These are phyloP conservation scores for Poeciliopsis presidionis DNA, from an alignment of 2,797 vertebrate species.

Conservation along the genomic window DNA sequence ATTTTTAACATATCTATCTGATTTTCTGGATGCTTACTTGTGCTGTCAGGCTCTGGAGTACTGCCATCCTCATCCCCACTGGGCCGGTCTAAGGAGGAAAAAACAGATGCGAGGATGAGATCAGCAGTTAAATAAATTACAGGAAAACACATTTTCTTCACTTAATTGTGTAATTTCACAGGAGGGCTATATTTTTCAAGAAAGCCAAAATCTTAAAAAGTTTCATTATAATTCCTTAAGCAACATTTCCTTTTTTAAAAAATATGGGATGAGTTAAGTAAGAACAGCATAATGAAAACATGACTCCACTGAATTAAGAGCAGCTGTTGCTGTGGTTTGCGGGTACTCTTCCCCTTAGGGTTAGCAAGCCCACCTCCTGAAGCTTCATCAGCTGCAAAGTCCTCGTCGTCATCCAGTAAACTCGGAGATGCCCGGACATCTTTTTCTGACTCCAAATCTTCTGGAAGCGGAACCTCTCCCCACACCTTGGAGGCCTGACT, in stretches of 20 bases:
- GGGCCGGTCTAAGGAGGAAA: slow-evolving; percentile 66
- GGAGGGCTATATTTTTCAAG: neutral
- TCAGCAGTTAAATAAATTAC: slow-evolving; percentile 1
- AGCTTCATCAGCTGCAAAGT: slow-evolving; percentile 78
- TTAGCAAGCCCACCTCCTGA: slow-evolving; percentile 78
- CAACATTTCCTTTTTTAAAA: neutral
- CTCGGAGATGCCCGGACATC: slow-evolving; percentile 50
- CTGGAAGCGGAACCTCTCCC: slow-evolving; percentile 81
- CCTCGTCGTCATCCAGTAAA: slow-evolving; percentile 81
- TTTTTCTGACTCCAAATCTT: slow-evolving; percentile 77
- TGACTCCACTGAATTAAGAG: slow-evolving; percentile 32
- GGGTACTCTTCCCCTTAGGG: slow-evolving; percentile 10
- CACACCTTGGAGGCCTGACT: slow-evolving; percentile 82
- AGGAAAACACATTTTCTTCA: slow-evolving; percentile 4
- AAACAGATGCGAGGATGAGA: slow-evolving; percentile 2
- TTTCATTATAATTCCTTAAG: neutral
- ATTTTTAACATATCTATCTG: slow-evolving; percentile 12
- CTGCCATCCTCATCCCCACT: slow-evolving; percentile 84
- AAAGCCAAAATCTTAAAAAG: neutral
- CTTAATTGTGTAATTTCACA: neutral
- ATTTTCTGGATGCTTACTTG: slow-evolving; percentile 70
- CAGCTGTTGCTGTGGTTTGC: slow-evolving; percentile 61
- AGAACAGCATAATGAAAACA: slow-evolving; percentile 42
- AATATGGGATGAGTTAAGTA: slow-evolving; percentile 16
- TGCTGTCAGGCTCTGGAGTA: slow-evolving; percentile 69